phyloP scores from a whole-genome alignment of 2,888 invertebrate species.

The Tetranychus piercei region DNA sequence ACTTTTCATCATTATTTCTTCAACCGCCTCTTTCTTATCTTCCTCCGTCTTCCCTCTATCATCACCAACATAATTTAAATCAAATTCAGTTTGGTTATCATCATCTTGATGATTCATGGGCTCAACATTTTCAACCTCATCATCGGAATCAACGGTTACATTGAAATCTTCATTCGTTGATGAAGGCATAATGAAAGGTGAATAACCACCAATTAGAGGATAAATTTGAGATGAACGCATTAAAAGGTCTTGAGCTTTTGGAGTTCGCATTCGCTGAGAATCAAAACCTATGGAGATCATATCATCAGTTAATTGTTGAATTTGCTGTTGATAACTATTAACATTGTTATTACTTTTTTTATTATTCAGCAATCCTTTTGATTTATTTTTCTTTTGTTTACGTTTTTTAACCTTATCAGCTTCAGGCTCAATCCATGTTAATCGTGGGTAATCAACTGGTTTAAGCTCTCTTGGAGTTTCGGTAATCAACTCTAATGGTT shows the following conservation, averaged over 20 bases:
- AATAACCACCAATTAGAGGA: slow-evolving; percentile 6
- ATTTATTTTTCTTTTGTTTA: no score
- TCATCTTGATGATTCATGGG: background rate
- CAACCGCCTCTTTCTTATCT: background rate
- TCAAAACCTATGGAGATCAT: background rate
- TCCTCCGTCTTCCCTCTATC: background rate
- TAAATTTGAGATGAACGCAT: background rate
- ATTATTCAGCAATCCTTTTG: background rate
- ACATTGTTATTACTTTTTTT: background rate
- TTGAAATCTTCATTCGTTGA: background rate
- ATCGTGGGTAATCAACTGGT: background rate
- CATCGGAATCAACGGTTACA: background rate
- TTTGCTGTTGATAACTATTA: background rate
- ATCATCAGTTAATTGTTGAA: background rate
- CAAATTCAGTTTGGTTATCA: background rate
- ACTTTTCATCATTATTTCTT: no score
- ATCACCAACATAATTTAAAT: background rate
- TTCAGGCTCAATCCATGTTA: background rate
- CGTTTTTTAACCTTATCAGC: background rate
- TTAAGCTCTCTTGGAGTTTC: background rate
- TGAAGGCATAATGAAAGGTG: slow-evolving; percentile 6
- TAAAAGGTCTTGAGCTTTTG: background rate
- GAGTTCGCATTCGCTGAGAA: background rate
- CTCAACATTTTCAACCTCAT: background rate
- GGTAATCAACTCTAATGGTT: background rate